Base-by-base conservation (phyloP, 2,888 invertebrate species). In the Boloria euphrosyne region DNA sequence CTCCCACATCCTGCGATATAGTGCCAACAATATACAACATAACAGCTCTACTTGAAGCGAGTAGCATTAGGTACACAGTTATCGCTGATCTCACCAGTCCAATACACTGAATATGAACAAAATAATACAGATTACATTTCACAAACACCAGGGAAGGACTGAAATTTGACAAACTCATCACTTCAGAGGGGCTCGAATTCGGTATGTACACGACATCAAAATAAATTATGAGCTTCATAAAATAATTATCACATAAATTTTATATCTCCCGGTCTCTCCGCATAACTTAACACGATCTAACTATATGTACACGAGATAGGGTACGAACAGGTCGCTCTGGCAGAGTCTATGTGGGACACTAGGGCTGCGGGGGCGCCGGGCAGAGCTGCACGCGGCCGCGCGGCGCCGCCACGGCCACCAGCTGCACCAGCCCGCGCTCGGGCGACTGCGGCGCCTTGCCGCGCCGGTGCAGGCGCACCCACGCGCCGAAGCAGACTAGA, bases 401-500 rank as follows among this genome's bases (percentile, higher is more conserved):
- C 44, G 76, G 76, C 71, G 79, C 76, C 76, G 76, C 78, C 79
- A 74, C 80, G 78, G 77, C 89, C 86, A 82, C 87, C 84, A 85
- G 85, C 87, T 79, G 80, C 82, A 78, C 83, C 75, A 76, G 68
- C 43, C 76, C 78, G 61, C 73, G 76, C 74, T 73, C 76, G 63
- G 72, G 72, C 65, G 70, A 66, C 63, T 85, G 82, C 78, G 86
- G 85, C 83, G 83, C 81, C 85, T 88, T 89, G 77, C 81, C 84
- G 80, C 93, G 93, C 80, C 94, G 93, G 84, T 94, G 94, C 87
- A 94, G 93, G 74, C 94, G 93, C 84, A 94, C 91, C 90, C 94
- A 95, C 79, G 94, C 93, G 81, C 94, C 94, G 83, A 94, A 91
- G 87, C 94, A 94, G 85, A 95, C 93, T 87, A 94, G 93, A 87